Evolutionary conservation across 2,888 invertebrate genomes (phyloP).

Genomic region (Macrosoma leucophasiata): DNA sequence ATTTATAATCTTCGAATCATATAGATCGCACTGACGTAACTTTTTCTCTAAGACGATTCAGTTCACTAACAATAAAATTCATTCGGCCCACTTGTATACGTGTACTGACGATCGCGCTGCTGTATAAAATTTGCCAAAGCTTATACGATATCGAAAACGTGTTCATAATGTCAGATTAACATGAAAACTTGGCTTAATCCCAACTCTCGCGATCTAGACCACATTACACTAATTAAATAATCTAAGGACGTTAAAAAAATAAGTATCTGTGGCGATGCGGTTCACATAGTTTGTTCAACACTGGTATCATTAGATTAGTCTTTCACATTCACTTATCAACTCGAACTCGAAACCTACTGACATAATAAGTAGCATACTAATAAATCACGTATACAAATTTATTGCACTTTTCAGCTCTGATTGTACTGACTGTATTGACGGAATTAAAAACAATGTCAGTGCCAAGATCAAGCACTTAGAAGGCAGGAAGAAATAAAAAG

Average conservation of each 20-base stretch:
- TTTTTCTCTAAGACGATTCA: slow-evolving; percentile 30
- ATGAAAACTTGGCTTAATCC: slow-evolving; percentile 52
- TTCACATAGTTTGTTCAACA: no score
- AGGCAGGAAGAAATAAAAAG: slow-evolving; percentile 58
- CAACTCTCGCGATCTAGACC: slow-evolving; percentile 45
- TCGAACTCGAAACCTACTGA: no score
- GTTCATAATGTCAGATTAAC: slow-evolving; percentile 57
- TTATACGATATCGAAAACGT: slow-evolving; percentile 46
- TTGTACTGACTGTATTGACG: slow-evolving; percentile 11
- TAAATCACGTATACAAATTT: no score
- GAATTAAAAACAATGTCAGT: slow-evolving; percentile 46
- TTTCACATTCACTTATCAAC: no score
- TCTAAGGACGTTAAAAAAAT: slow-evolving; percentile 23
- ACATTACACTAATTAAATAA: slow-evolving; percentile 43
- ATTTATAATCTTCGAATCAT: slow-evolving; percentile 1
- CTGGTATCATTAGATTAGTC: no score
- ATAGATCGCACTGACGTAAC: slow-evolving; percentile 35
- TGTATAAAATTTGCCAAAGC: slow-evolving; percentile 54
- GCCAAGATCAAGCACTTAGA: slow-evolving; percentile 54
- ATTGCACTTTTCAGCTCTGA: no score
- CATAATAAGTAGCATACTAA: no score
- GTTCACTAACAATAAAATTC: slow-evolving; percentile 39
- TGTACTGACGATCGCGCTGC: slow-evolving; percentile 40
- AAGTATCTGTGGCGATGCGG: no score
- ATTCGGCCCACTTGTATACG: slow-evolving; percentile 35